Percentiles rank a stretch among this genome's conserved stretches.
Evolutionary conservation across 2,113 vertebrate genomes (phyloP).

Genomic region (Malurus alboscapulatus): DNA sequence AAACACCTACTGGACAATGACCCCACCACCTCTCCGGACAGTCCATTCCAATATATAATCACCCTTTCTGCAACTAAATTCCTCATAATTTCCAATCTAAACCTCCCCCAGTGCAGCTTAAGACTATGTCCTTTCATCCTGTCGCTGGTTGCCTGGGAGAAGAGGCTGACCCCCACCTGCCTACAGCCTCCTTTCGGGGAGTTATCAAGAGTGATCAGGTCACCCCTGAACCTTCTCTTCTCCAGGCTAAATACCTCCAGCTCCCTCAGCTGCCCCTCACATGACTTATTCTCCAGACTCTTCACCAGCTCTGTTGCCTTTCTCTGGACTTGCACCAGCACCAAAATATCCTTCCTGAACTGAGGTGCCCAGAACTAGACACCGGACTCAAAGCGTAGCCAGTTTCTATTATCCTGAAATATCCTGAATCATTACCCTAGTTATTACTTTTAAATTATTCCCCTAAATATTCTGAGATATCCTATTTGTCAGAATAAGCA

Average conservation of each 20-base stretch:
- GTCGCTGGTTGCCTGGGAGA: background rate
- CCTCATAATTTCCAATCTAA: background rate
- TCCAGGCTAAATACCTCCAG: background rate
- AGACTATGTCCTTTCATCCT: background rate
- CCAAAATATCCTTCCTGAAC: background rate
- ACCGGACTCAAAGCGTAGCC: background rate
- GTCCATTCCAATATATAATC: background rate
- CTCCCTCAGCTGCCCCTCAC: background rate
- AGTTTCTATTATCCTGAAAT: background rate
- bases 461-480: background rate
- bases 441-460: background rate
- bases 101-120: background rate
- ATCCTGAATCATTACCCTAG: background rate
- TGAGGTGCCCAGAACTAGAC: background rate
- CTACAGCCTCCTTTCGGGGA: background rate
- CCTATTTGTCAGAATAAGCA: background rate
- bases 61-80: background rate
- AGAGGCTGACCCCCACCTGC: background rate
- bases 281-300: background rate
- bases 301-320: background rate
- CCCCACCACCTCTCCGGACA: background rate
- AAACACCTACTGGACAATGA: background rate
- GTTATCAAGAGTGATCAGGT: background rate
- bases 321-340: background rate
- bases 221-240: background rate